Conservation (phyloP, 1,140 invertebrate species). For the Drosophila paulistorum region DNA sequence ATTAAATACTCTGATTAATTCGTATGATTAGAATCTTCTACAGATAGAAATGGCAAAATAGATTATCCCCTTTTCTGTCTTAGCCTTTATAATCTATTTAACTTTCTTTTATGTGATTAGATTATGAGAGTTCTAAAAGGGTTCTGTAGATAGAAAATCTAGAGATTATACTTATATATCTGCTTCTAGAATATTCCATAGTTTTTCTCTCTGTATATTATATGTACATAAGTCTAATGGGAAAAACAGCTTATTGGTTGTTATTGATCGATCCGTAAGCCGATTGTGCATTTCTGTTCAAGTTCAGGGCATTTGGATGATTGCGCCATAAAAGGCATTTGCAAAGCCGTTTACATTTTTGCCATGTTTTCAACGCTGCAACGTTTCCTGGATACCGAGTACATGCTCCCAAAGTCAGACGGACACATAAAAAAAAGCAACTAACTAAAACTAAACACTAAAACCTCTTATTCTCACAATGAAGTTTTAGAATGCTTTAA, state of each 20-base stretch:
- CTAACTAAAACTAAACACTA: constrained; percentile 14
- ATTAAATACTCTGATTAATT: not conserved
- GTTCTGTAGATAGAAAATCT: no score
- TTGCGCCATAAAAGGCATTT: constrained; percentile 50
- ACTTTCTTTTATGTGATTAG: not conserved
- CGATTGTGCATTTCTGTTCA: constrained; percentile 63
- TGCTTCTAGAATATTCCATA: not conserved
- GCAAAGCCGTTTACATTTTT: constrained; percentile 51
- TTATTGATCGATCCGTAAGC: constrained; percentile 70
- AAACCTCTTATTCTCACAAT: constrained; percentile 16
- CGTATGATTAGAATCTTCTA: not conserved
- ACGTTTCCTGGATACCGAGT: constrained; percentile 43
- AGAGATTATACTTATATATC: not conserved
- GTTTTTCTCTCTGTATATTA: not conserved
- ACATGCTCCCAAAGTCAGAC: not conserved
- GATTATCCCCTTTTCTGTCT: not conserved
- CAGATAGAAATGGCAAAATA: not conserved
- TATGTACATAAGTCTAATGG: not conserved
- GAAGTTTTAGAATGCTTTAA: constrained; percentile 55
- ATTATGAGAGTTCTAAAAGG: no score
- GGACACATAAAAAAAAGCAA: constrained; percentile 17
- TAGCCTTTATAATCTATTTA: not conserved
- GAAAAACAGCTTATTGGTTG: constrained; percentile 25
- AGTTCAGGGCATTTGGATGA: constrained; percentile 58
- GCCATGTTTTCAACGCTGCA: not conserved